A percentile compares a stretch with the other conserved stretches of the same genome.
phyloP scores from a whole-genome alignment of 2,113 vertebrate genomes.

The Muscicapa adusta region DNA sequence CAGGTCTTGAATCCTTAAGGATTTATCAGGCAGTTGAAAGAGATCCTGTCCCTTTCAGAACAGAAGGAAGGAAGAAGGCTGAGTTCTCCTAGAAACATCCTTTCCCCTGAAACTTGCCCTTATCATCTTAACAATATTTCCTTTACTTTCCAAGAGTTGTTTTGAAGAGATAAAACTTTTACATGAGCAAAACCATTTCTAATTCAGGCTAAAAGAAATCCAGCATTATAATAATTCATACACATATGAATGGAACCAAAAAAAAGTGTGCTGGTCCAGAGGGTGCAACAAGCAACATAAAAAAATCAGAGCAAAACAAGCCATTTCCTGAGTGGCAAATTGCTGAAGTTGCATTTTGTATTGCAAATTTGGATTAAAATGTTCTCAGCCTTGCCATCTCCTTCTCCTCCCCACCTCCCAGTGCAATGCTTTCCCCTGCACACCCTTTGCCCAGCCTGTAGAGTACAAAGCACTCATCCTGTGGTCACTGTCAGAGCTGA shows the following conservation, averaged over 20 bases:
- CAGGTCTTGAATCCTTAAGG: not conserved
- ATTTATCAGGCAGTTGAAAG: not conserved
- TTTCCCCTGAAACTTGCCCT: not conserved
- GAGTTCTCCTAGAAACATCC: constrained; percentile 12
- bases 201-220: not conserved
- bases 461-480: not conserved
- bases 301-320: not conserved
- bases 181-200: not conserved
- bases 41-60: not conserved
- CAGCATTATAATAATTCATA: not conserved
- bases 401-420: not conserved
- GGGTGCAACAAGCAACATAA: not conserved
- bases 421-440: not conserved
- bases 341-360: not conserved
- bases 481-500: not conserved
- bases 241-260: not conserved
- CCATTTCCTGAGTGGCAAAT: not conserved
- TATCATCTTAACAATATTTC: not conserved
- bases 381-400: not conserved
- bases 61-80: constrained; percentile 22
- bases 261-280: not conserved
- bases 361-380: not conserved
- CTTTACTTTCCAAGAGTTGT: constrained; percentile 33
- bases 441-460: not conserved
- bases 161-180: constrained; percentile 27